Conservation (phyloP, 2,888 invertebrate species). For the Erebia palarica region DNA sequence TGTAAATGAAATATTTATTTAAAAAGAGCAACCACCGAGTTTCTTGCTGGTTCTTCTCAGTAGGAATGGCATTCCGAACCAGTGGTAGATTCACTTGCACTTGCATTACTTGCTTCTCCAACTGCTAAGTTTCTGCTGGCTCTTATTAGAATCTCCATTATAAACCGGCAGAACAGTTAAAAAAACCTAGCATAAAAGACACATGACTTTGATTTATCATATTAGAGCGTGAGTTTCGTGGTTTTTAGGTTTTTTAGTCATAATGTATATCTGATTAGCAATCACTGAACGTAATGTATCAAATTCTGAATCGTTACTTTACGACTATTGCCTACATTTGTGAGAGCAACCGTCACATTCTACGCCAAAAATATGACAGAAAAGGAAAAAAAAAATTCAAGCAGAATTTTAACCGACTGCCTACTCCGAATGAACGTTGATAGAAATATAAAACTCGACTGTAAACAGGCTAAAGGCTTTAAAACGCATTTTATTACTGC, state of each 20-base stretch:
- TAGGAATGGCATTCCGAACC: too few relatives aligned
- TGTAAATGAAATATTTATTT: too few relatives aligned
- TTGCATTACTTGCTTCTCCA: too few relatives aligned
- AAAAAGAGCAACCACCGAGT: too few relatives aligned
- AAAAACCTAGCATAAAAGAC: too few relatives aligned
- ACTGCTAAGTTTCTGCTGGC: too few relatives aligned
- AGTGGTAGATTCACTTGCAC: too few relatives aligned
- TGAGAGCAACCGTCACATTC: background rate
- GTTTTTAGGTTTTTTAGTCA: background rate
- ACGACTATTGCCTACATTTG: background rate
- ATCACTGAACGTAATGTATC: background rate
- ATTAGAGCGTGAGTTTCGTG: too few relatives aligned
- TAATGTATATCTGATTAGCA: background rate
- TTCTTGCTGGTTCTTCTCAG: too few relatives aligned
- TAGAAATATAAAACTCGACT: conserved; percentile 1
- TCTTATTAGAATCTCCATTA: too few relatives aligned
- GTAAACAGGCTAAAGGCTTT: background rate
- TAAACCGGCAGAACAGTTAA: too few relatives aligned
- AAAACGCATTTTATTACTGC: conserved; percentile 14
- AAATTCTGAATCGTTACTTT: background rate
- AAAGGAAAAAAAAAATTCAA: background rate
- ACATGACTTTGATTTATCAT: too few relatives aligned
- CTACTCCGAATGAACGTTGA: background rate
- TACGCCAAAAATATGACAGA: background rate
- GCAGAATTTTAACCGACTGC: background rate